Conservation (phyloP, 2,113 vertebrate genomes). For the Meleagris gallopavo region DNA sequence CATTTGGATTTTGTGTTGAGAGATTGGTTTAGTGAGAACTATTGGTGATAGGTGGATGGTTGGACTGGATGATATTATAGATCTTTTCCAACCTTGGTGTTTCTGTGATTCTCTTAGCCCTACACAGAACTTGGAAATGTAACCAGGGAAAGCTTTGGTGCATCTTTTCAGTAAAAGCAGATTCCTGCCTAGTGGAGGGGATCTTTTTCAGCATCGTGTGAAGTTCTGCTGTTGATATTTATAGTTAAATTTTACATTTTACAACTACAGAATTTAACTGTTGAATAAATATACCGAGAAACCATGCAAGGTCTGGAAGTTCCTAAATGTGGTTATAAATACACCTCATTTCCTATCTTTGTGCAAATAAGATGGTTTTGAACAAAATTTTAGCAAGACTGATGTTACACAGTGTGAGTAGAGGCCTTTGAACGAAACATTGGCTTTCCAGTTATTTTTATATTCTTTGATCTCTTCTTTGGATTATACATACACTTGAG, state of each 20-base stretch:
- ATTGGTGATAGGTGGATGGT: too few relatives aligned
- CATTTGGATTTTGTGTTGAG: too few relatives aligned
- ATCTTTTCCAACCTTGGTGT: too few relatives aligned
- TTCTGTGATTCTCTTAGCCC: neutral
- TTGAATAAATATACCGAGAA: neutral
- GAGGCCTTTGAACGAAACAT: neutral
- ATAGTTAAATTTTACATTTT: neutral
- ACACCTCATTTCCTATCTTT: neutral
- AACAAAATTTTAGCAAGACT: neutral
- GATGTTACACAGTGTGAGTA: neutral
- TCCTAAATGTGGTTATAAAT: neutral
- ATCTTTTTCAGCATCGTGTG: neutral
- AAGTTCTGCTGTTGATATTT: neutral
- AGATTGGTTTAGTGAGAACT: too few relatives aligned
- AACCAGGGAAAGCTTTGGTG: neutral
- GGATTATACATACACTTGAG: neutral
- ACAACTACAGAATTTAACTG: neutral
- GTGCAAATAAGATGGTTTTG: neutral
- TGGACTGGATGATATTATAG: too few relatives aligned
- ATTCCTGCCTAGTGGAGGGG: neutral
- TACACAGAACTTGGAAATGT: neutral
- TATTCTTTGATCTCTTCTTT: neutral
- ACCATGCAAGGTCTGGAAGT: neutral
- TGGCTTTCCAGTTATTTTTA: neutral
- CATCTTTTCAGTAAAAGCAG: neutral